phyloP scores from a whole-genome alignment of 2,113 vertebrate genomes.

The Amphiprion ocellaris region DNA sequence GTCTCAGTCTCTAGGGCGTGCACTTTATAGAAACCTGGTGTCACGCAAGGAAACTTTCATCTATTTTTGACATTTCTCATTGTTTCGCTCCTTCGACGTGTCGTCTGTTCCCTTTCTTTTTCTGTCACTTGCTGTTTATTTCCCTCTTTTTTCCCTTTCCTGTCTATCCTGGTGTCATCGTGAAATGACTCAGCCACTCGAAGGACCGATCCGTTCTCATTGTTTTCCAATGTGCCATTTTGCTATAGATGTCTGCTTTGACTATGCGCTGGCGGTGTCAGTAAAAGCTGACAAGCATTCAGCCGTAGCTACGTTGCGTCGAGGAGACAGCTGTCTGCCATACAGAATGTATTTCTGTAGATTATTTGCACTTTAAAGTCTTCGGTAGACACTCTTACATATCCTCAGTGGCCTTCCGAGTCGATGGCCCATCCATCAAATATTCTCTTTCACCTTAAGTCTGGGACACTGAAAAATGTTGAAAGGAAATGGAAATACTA shows the following conservation, averaged over 20 bases:
- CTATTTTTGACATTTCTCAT: conserved; percentile 47
- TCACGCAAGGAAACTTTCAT: conserved; percentile 37
- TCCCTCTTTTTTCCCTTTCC: not conserved
- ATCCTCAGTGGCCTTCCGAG: conserved; percentile 39
- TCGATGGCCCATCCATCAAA: conserved; percentile 40
- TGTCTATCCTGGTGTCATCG: conserved; percentile 36
- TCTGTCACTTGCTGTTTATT: conserved; percentile 62
- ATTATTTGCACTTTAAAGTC: conserved; percentile 70
- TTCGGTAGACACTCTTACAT: conserved; percentile 33
- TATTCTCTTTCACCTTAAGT: conserved; percentile 40
- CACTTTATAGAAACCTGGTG: conserved; percentile 50
- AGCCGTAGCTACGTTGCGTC: conserved; percentile 16
- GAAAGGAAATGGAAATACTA: conserved; percentile 18
- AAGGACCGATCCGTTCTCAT: conserved; percentile 46
- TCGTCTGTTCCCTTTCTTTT: conserved; percentile 32
- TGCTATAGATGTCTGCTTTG: conserved; percentile 45
- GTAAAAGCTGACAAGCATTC: conserved; percentile 64
- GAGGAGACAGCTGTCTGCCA: conserved; percentile 53
- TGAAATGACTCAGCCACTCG: conserved; percentile 65
- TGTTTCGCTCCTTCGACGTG: conserved; percentile 31
- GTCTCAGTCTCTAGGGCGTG: conserved; percentile 20
- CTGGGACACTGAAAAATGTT: conserved; percentile 5
- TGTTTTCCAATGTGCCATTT: conserved; percentile 59
- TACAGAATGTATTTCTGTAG: conserved; percentile 42
- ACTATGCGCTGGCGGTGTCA: conserved; percentile 36